These are phyloP conservation scores for Litocranius walleri DNA, from an alignment of 2,113 vertebrate genomes.

Conservation along the genomic window DNA sequence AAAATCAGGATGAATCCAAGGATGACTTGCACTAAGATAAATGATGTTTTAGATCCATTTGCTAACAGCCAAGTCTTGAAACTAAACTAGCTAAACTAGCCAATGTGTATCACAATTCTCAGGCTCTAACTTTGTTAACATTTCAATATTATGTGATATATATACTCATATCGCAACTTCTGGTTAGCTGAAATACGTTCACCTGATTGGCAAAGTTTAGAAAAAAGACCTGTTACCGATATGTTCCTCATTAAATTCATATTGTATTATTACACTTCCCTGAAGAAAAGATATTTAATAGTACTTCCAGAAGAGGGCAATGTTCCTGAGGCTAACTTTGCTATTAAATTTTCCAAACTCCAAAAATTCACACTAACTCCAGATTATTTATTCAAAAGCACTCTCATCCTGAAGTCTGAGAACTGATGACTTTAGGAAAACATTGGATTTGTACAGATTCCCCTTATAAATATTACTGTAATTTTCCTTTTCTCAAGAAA, in stretches of 20 bases:
- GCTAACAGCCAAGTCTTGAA: neutral
- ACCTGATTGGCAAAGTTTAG: neutral
- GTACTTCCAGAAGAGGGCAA: slow-evolving; percentile 35
- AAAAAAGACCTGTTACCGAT: neutral
- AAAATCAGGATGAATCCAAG: neutral
- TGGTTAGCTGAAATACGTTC: neutral
- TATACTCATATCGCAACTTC: neutral
- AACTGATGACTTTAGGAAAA: slow-evolving; percentile 60
- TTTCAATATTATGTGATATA: neutral
- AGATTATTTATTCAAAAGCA: slow-evolving; percentile 61
- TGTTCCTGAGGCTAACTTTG: slow-evolving; percentile 41
- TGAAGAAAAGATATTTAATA: neutral
- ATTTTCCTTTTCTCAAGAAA: slow-evolving; percentile 67
- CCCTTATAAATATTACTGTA: slow-evolving; percentile 61
- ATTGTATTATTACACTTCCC: neutral
- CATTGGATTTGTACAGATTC: slow-evolving; percentile 57
- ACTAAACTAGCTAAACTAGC: neutral
- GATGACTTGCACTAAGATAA: neutral
- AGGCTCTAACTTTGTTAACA: neutral
- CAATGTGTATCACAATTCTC: neutral
- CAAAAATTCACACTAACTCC: slow-evolving; percentile 48
- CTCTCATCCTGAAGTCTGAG: slow-evolving; percentile 36
- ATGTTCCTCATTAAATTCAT: neutral
- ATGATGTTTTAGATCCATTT: neutral
- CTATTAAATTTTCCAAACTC: slow-evolving; percentile 58